Evolutionary conservation across 1,140 invertebrate species (phyloP), one percentile per base, ranked within the genome.

Genomic region (Agrilus planipennis): DNA sequence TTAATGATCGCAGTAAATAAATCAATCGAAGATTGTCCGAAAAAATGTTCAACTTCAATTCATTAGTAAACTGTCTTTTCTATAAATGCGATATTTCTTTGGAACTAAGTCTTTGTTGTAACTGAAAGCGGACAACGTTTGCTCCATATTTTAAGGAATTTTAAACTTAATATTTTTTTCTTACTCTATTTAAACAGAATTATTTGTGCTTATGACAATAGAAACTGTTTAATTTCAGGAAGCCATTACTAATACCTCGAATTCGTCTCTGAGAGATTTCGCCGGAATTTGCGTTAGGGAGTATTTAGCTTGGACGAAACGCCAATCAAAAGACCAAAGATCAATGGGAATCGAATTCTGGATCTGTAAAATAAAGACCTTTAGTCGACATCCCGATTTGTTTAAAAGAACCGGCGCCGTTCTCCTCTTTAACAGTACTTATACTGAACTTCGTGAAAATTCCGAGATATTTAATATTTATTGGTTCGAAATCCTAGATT

Each of bases 341-440:
- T 52, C 55, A 0, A 45, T 53, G 0, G 67, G 65, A 31, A 54
- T 68, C 3, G 52, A 66, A 39, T 46, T 60, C 2, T 57, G 84
- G 9, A 51, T 84, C 12, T 66, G 67, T 41, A 70, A 72, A 50
- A 67, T 84, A 4, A 71, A 63, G 38, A 71, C 70, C 42, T 73
- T 75, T 29, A 70, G 74, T n/a, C 51, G 70, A 2, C 79, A 84
- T 64, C 73, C 80, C 2, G 73, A 70, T 49, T 51, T 67, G 2
- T 60, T 60, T 27, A 80, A 79, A 54, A 66, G 79, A 52, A 56
- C 77, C 15, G 76, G 79, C 20, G 77, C 79, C 2, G 73, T 76
- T 6, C 55, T 82, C 10, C 77, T 75, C 11, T 82, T 84, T 46
- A 84, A 84, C 57, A 73, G 74, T 54, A 67, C 84, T 15, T 81